Evolutionary conservation across 1,140 invertebrate species (phyloP).

Genomic region (Prorops nasuta): DNA sequence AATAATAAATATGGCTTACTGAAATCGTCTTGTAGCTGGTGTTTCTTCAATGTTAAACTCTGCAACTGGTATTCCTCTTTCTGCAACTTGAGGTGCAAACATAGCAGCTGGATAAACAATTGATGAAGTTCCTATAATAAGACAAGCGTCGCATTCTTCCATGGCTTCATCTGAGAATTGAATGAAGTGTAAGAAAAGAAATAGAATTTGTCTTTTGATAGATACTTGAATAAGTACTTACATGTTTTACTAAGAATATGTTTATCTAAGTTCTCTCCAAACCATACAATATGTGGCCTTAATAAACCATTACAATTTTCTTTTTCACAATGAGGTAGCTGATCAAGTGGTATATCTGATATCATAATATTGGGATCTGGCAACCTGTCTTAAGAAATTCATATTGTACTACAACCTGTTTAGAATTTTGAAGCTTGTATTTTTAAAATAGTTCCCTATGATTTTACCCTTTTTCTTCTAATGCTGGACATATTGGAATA

Average conservation of each 20-base stretch:
- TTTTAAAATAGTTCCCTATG: no score
- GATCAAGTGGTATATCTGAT: constrained; percentile 62
- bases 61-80: constrained; percentile 76
- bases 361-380: constrained; percentile 41
- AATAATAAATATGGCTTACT: constrained; percentile 59
- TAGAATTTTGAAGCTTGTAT: neutral
- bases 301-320: constrained; percentile 69
- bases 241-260: constrained; percentile 65
- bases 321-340: constrained; percentile 72
- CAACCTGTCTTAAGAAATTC: constrained; percentile 29
- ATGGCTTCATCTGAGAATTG: constrained; percentile 61
- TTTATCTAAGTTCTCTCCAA: constrained; percentile 77
- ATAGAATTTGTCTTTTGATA: constrained; percentile 10
- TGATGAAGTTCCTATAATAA: constrained; percentile 85
- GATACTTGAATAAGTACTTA: no score
- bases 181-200: constrained; percentile 8
- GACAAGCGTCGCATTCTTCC: constrained; percentile 74
- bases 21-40: constrained; percentile 67
- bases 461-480: constrained; percentile 51
- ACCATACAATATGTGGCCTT: constrained; percentile 87
- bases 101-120: constrained; percentile 92
- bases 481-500: constrained; percentile 78
- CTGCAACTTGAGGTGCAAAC: constrained; percentile 80
- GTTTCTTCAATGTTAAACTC: constrained; percentile 88
- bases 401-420: neutral